Evolutionary conservation across 2,888 invertebrate species (phyloP).

Genomic region (Sympetrum striolatum): DNA sequence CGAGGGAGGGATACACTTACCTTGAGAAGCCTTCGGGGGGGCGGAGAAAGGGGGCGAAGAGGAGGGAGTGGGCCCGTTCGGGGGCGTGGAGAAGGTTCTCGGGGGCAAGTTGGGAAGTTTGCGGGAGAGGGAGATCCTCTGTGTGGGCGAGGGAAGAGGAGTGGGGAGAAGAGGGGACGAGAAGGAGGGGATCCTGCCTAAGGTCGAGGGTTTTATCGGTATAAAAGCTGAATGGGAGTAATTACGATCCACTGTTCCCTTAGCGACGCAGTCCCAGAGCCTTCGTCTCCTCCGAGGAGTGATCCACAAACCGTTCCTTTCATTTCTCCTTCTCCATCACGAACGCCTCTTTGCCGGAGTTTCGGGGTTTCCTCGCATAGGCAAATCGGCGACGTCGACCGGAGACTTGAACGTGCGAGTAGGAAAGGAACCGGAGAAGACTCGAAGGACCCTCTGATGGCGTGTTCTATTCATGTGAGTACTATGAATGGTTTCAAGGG

Average conservation of each 20-base stretch:
- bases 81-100: neutral
- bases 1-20: conserved; percentile 32
- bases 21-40: neutral
- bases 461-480: conserved; percentile 9
- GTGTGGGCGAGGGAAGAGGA: neutral
- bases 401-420: neutral
- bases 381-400: neutral
- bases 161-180: neutral
- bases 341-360: neutral
- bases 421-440: neutral
- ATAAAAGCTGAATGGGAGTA: conserved; percentile 43
- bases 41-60: neutral
- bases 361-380: neutral
- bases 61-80: neutral
- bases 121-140: neutral
- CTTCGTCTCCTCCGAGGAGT: neutral
- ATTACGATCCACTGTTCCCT: conserved; percentile 40
- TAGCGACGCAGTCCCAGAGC: conserved; percentile 23
- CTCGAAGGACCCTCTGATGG: neutral
- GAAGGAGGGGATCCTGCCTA: conserved; percentile 5
- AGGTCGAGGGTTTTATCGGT: conserved; percentile 43
- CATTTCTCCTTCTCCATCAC: neutral
- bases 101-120: neutral
- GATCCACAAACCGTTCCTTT: neutral
- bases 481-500: neutral